Conservation (phyloP, 2,888 invertebrate genomes). For the Muschampia plurimacula region DNA sequence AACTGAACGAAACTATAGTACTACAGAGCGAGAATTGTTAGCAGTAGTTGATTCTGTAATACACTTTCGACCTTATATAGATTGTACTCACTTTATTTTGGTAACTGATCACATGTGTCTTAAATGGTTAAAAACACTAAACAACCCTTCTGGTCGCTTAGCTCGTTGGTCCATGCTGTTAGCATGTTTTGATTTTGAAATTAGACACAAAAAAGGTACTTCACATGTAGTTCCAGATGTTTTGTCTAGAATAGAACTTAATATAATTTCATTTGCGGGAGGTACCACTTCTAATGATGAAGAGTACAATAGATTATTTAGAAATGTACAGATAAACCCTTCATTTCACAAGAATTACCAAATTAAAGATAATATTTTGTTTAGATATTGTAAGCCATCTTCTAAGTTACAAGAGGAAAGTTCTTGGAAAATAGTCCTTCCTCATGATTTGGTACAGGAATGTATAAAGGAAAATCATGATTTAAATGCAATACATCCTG, state of each 20-base stretch:
- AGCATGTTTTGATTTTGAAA: conserved; percentile 13
- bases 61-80: conserved; percentile 10
- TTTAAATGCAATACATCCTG: neutral
- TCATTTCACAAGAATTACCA: neutral
- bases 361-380: conserved; percentile 5
- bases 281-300: conserved; percentile 5
- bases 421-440: conserved; percentile 4
- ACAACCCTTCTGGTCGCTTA: conserved; percentile 14
- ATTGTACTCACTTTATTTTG: conserved; percentile 9
- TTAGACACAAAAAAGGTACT: conserved; percentile 5
- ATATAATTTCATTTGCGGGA: neutral
- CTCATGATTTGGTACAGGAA: neutral
- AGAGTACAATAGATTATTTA: conserved; percentile 4
- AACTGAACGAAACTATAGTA: neutral
- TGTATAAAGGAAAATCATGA: conserved; percentile 7
- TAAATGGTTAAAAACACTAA: conserved; percentile 18
- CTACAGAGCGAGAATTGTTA: neutral
- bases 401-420: conserved; percentile 5
- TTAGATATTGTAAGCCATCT: conserved; percentile 3
- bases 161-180: conserved; percentile 8
- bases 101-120: conserved; percentile 10
- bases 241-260: conserved; percentile 5
- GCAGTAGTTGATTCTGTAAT: conserved; percentile 6
- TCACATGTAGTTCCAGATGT: conserved; percentile 6
- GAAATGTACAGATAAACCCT: conserved; percentile 1